Evolutionary conservation across 2,797 vertebrate genomes (phyloP).

Genomic region (Telmatherina bonti): DNA sequence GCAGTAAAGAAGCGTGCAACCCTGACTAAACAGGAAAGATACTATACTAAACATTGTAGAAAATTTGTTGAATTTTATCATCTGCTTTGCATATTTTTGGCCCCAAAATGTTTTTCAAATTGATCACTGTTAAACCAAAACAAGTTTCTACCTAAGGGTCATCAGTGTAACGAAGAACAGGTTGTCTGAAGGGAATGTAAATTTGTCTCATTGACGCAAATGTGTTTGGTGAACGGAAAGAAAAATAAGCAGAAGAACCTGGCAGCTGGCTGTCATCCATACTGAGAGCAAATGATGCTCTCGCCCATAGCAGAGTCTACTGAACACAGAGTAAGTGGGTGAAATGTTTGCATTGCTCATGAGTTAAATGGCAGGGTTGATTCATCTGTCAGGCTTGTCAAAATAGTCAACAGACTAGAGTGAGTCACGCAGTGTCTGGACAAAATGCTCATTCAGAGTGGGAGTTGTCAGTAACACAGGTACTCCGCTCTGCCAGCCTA

Average conservation of each 20-base stretch:
- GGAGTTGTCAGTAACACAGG: slow-evolving; percentile 22
- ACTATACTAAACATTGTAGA: background rate
- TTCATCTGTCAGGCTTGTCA: slow-evolving; percentile 64
- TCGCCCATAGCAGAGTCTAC: slow-evolving; percentile 25
- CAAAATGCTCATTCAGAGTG: slow-evolving; percentile 34
- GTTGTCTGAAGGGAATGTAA: background rate
- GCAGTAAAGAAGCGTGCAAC: no score
- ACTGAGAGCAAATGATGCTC: slow-evolving; percentile 42
- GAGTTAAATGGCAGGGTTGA: slow-evolving; percentile 68
- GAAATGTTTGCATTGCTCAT: slow-evolving; percentile 61
- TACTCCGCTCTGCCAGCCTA: slow-evolving; percentile 16
- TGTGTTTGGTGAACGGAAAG: background rate
- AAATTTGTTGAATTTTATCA: background rate
- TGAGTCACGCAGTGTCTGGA: slow-evolving; percentile 64
- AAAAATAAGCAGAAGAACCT: slow-evolving; percentile 14
- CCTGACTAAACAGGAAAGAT: no score
- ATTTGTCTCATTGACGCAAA: slow-evolving; percentile 18
- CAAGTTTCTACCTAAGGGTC: background rate
- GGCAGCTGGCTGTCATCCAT: slow-evolving; percentile 19
- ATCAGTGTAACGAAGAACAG: slow-evolving; percentile 5
- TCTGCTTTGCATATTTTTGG: background rate
- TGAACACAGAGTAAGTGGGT: slow-evolving; percentile 51
- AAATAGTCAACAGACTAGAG: slow-evolving; percentile 58
- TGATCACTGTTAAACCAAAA: background rate
- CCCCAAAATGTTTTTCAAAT: background rate